phyloP scores from a whole-genome alignment of 2,797 vertebrate species.

The Prionace glauca region DNA sequence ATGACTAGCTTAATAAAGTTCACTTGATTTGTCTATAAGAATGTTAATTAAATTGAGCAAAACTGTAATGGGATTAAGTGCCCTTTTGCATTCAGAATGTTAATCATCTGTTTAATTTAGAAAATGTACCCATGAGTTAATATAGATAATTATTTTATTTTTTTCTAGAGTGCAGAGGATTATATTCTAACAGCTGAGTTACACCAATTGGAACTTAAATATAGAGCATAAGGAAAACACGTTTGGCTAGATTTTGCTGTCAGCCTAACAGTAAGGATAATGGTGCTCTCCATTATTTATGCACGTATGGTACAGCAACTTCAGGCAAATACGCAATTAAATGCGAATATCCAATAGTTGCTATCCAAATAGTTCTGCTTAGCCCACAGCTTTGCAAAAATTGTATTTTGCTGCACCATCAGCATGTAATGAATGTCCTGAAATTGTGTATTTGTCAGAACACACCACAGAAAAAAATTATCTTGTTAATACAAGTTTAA shows the following conservation, averaged over 20 bases:
- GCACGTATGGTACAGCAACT: not conserved
- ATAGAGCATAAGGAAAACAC: not conserved
- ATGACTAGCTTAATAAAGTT: not conserved
- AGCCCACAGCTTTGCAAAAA: too few relatives aligned
- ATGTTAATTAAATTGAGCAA: conserved; percentile 27
- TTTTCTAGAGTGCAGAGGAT: not conserved
- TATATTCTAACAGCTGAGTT: conserved; percentile 2
- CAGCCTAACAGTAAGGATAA: not conserved
- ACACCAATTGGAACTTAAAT: not conserved
- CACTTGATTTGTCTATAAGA: not conserved
- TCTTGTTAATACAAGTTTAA: too few relatives aligned
- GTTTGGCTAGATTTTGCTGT: not conserved
- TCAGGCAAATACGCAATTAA: not conserved
- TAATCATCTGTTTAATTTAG: conserved; percentile 32
- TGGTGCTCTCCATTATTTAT: not conserved
- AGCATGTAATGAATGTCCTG: too few relatives aligned
- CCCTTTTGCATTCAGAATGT: conserved; percentile 15
- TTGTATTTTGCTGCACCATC: too few relatives aligned
- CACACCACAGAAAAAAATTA: too few relatives aligned
- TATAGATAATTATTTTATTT: conserved; percentile 14
- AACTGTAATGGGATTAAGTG: conserved; percentile 12
- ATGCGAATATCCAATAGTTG: not conserved
- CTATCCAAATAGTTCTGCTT: not conserved
- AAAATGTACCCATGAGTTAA: conserved; percentile 25
- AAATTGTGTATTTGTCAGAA: too few relatives aligned